These are phyloP conservation scores for Baccha elongata DNA, from an alignment of 2,888 invertebrate genomes.

Conservation along the genomic window DNA sequence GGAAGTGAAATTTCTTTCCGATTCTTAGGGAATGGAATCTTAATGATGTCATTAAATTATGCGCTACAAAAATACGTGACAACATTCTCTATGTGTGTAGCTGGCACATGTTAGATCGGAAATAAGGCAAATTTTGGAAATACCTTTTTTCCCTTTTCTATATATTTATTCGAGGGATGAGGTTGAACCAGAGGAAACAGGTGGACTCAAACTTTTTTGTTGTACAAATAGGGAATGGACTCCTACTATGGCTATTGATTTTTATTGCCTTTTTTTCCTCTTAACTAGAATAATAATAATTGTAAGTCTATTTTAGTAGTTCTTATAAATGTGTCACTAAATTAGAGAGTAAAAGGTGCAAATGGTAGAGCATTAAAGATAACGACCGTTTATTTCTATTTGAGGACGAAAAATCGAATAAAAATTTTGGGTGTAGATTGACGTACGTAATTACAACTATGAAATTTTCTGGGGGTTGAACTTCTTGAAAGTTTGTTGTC, in stretches of 20 bases:
- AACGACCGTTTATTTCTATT: slow-evolving; percentile 14
- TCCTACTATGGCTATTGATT: slow-evolving; percentile 22
- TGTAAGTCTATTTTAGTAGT: slow-evolving; percentile 10
- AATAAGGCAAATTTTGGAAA: slow-evolving; percentile 24
- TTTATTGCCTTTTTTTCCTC: neutral
- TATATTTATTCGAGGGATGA: neutral
- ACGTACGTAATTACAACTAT: slow-evolving; percentile 15
- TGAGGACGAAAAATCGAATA: neutral
- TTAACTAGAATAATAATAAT: neutral
- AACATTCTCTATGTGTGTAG: slow-evolving; percentile 6
- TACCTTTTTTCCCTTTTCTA: neutral
- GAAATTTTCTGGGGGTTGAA: slow-evolving; percentile 10
- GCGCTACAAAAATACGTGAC: slow-evolving; percentile 26
- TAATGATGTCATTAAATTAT: slow-evolving; percentile 68
- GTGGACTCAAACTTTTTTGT: neutral
- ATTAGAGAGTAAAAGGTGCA: neutral
- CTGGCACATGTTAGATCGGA: slow-evolving; percentile 21
- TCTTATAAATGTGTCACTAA: slow-evolving; percentile 11
- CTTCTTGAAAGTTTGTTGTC: slow-evolving; percentile 1
- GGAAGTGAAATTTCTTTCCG: slow-evolving; percentile 25
- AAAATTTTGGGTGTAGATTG: neutral
- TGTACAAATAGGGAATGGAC: too few species aligned
- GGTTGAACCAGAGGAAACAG: neutral
- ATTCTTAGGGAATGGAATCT: slow-evolving; percentile 42
- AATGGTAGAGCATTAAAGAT: slow-evolving; percentile 15